Percentiles rank a stretch among this genome's conserved stretches.
These are phyloP conservation scores for Drosophila mettleri DNA, from an alignment of 2,888 invertebrate genomes.

Conservation along the genomic window DNA sequence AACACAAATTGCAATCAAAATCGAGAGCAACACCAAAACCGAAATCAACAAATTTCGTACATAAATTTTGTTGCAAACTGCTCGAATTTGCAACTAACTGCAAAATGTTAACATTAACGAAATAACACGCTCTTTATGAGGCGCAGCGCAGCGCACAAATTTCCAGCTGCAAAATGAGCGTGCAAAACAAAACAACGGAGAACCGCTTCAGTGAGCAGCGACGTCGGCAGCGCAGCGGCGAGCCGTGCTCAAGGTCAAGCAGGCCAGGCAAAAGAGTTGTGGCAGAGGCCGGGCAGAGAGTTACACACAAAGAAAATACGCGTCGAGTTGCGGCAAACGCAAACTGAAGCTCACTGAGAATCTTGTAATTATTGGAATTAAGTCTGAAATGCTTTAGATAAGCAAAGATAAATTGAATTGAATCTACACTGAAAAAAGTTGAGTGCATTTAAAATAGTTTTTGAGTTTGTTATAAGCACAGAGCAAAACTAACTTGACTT, in stretches of 20 bases:
- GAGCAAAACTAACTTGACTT: too few species aligned
- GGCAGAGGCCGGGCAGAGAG: background rate
- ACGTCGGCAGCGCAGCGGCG: conserved; percentile 4
- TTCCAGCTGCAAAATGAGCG: conserved; percentile 38
- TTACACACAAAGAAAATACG: background rate
- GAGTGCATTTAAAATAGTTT: background rate
- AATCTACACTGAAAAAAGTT: background rate
- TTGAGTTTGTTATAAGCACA: background rate
- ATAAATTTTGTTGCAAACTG: conserved; percentile 34
- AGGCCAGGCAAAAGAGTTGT: conserved; percentile 27
- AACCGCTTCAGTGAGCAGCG: conserved; percentile 66
- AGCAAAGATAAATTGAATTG: background rate
- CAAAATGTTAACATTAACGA: conserved; percentile 14
- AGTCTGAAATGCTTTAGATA: background rate
- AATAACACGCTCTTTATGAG: conserved; percentile 33
- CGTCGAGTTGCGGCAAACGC: background rate
- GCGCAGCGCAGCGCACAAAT: conserved; percentile 33
- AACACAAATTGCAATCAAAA: conserved; percentile 24
- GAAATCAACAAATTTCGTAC: background rate
- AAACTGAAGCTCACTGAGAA: background rate
- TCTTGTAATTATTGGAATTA: background rate
- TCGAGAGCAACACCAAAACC: background rate
- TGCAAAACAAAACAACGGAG: conserved; percentile 31
- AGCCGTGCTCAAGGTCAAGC: conserved; percentile 61
- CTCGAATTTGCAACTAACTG: conserved; percentile 22